Base-by-base conservation (phyloP, 2,797 vertebrate species). In the Nyctalus aviator region DNA sequence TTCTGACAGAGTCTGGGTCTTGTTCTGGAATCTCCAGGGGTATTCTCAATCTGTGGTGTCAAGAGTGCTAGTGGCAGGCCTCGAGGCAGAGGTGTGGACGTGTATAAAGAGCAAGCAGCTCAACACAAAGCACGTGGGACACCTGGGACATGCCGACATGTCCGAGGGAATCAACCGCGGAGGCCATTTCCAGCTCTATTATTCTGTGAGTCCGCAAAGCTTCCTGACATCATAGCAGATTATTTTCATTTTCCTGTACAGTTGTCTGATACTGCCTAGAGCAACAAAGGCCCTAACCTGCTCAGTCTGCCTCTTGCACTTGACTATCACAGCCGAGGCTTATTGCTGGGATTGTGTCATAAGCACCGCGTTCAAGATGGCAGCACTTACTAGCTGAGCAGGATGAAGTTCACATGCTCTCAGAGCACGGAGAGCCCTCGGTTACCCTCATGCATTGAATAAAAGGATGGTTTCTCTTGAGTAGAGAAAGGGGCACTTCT, bases 191-290 rank as follows among this genome's bases (percentile, higher is more conserved):
- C 55, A 71, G 23, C 71, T 91, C 30, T 75, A 9, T 89, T 89
- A 75, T 66, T 71, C 73, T 68, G 3, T 20, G 72, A 91, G 20
- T 92, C 75, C 62, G 0, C 86, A 64, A 96, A 55, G 41, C 91
- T 91, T 91, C 53, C 48, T 75, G 46, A 90, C 32, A 66, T 93
- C 91, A 69, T 25, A 84, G 69, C 91, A 90, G 72, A 87, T 93
- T 55, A 30, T 94, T 96, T 96, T 94, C 57, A 32, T 88, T 35
- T 88, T 84, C 48, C 53, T 91, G 41, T 66, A 72, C 76, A 71
- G 68, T 13, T 66, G 77, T 41, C 88, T 76, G 76, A 59, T 93
- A 66, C 50, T 91, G 84, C 76, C 73, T 76, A 69, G 48, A 82
- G 69, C 87, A 57, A 23, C n/a, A 75, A 87, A 64, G 35, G 44